These are phyloP conservation scores for Camptogramma bilineatum DNA, from an alignment of 2,888 invertebrate species.

Conservation along the genomic window DNA sequence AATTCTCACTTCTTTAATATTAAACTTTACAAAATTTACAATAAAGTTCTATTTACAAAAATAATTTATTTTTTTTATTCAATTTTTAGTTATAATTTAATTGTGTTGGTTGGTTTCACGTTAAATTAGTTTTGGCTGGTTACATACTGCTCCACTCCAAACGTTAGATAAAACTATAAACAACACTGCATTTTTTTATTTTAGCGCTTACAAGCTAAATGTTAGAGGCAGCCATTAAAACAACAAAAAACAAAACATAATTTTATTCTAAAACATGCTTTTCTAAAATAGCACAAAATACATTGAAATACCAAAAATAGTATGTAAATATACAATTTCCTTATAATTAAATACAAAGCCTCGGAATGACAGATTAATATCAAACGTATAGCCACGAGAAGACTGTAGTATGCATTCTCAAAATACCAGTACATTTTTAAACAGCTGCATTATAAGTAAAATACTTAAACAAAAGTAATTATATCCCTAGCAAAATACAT, in stretches of 20 bases:
- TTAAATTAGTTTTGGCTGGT: conserved; percentile 21
- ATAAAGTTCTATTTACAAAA: background rate
- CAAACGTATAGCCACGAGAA: conserved; percentile 2
- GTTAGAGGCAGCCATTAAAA: conserved; percentile 80
- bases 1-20: background rate
- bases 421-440: conserved; percentile 6
- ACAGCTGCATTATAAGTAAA: conserved; percentile 9
- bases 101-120: conserved; percentile 6
- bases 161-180: conserved; percentile 28
- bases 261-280: conserved; percentile 80
- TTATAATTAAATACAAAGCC: conserved; percentile 54
- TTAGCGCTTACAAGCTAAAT: conserved; percentile 50
- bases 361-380: conserved; percentile 41
- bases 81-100: too few relatives aligned
- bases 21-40: background rate
- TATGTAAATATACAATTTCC: conserved; percentile 56
- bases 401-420: background rate
- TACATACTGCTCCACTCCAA: conserved; percentile 25
- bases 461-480: conserved; percentile 1
- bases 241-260: conserved; percentile 82
- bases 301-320: conserved; percentile 61
- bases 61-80: background rate
- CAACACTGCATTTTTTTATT: conserved; percentile 21
- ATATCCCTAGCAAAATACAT: conserved; percentile 5
- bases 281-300: conserved; percentile 64